Evolutionary conservation across 2,888 invertebrate species (phyloP).

Genomic region (Lissonota sp.): DNA sequence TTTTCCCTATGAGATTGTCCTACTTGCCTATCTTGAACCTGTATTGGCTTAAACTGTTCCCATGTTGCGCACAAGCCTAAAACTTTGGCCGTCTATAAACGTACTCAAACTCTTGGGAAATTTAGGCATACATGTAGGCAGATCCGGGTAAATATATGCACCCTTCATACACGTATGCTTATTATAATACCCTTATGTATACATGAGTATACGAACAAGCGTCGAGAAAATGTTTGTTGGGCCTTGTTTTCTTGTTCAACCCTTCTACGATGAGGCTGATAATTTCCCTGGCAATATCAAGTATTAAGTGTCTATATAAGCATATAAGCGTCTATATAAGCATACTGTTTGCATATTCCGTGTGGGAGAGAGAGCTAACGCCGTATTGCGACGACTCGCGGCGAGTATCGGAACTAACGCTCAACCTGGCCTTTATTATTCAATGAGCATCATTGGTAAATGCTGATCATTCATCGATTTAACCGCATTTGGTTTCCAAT

Average conservation of each 20-base stretch:
- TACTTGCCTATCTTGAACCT: constrained; percentile 37
- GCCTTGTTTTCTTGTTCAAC: constrained; percentile 8
- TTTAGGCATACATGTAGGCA: not conserved
- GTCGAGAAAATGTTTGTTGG: constrained; percentile 7
- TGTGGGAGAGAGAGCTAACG: too few relatives aligned
- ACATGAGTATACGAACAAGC: constrained; percentile 2
- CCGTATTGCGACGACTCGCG: too few relatives aligned
- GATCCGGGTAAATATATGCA: not conserved
- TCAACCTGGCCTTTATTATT: too few relatives aligned
- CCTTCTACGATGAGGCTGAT: constrained; percentile 13
- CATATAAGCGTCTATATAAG: too few relatives aligned
- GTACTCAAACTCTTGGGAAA: not conserved
- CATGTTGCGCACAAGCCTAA: constrained; percentile 26
- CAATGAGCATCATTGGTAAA: too few relatives aligned
- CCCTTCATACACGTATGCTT: not conserved
- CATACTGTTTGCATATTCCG: too few relatives aligned
- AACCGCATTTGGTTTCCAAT: too few relatives aligned
- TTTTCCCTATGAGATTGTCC: constrained; percentile 34
- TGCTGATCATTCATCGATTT: too few relatives aligned
- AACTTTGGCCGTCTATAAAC: constrained; percentile 55
- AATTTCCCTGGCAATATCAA: too few relatives aligned
- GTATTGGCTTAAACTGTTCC: constrained; percentile 44
- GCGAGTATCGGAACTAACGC: too few relatives aligned
- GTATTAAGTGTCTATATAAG: too few relatives aligned
- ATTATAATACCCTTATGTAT: not conserved